phyloP scores from a whole-genome alignment of 1,140 invertebrate species.

The Drosophila oshimai region DNA sequence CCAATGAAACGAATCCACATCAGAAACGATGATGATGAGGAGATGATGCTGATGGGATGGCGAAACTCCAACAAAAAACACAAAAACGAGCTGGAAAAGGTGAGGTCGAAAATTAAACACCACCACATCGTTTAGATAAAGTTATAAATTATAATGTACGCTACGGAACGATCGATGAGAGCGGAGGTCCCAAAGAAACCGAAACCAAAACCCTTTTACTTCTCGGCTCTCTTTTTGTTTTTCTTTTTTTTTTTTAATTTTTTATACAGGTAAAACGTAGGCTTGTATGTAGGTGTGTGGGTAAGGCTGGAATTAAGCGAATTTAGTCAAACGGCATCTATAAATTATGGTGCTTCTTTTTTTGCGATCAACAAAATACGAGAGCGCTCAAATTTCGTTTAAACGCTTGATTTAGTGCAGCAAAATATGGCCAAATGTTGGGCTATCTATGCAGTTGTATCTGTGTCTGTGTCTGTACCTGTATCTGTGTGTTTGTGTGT shows the following conservation, averaged over 20 bases:
- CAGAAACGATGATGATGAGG: slow-evolving; percentile 29
- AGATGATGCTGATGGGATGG: slow-evolving; percentile 33
- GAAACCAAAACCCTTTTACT: slow-evolving; percentile 49
- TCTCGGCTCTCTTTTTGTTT: neutral
- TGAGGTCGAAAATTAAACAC: slow-evolving; percentile 81
- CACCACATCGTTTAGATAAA: slow-evolving; percentile 81
- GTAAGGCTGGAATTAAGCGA: slow-evolving; percentile 70
- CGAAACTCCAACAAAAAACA: slow-evolving; percentile 15
- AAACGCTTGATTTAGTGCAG: slow-evolving; percentile 79
- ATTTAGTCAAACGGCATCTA: slow-evolving; percentile 81
- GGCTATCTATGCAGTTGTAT: slow-evolving; percentile 24
- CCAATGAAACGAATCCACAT: slow-evolving; percentile 50
- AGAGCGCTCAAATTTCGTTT: slow-evolving; percentile 75
- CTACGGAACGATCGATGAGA: slow-evolving; percentile 67
- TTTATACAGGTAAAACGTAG: slow-evolving; percentile 8
- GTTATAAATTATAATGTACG: slow-evolving; percentile 81
- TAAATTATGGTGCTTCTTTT: slow-evolving; percentile 70
- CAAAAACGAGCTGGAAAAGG: slow-evolving; percentile 69
- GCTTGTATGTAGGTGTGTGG: slow-evolving; percentile 19
- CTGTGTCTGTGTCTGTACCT: slow-evolving; percentile 7
- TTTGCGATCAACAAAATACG: slow-evolving; percentile 40
- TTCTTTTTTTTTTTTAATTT: neutral
- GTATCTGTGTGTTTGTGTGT: slow-evolving; percentile 12
- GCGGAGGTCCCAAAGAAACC: slow-evolving; percentile 28
- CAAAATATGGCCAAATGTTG: slow-evolving; percentile 67